Conservation (phyloP, 2,797 vertebrate species). For the Alosa sapidissima region DNA sequence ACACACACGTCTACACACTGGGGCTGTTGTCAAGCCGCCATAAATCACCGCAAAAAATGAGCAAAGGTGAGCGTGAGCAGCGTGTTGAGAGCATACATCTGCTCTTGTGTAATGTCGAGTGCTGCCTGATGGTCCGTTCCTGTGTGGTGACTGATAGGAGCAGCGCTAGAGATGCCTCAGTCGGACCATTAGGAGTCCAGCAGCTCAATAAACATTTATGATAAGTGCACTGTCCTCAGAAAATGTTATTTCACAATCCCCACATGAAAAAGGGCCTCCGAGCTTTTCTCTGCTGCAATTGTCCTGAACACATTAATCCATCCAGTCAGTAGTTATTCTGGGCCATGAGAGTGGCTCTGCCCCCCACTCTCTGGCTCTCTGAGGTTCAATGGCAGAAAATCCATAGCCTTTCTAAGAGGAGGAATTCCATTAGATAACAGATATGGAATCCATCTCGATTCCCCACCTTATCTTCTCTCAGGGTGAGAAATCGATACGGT, state of each 20-base stretch:
- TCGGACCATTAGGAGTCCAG: constrained; percentile 61
- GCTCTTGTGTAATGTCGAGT: constrained; percentile 5
- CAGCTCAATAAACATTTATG: constrained; percentile 77
- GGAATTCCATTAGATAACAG: constrained; percentile 90
- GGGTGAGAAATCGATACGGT: constrained; percentile 81
- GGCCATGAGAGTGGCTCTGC: constrained; percentile 55
- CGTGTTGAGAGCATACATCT: constrained; percentile 15
- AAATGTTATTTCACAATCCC: constrained; percentile 52
- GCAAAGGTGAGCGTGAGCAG: constrained; percentile 11
- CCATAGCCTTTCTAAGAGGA: constrained; percentile 82
- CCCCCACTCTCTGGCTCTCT: constrained; percentile 66
- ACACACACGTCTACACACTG: neutral
- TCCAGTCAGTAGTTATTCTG: constrained; percentile 69
- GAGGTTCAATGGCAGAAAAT: constrained; percentile 85
- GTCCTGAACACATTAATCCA: constrained; percentile 74
- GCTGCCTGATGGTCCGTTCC: constrained; percentile 26
- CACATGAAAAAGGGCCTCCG: constrained; percentile 61
- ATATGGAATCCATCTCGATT: constrained; percentile 88
- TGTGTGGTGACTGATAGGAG: constrained; percentile 28
- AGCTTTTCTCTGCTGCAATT: constrained; percentile 67
- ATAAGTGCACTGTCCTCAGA: constrained; percentile 66
- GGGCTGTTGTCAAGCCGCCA: constrained; percentile 1
- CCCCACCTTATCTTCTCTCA: constrained; percentile 81
- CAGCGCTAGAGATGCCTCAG: constrained; percentile 38
- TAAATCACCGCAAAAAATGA: constrained; percentile 22